Evolutionary conservation across 2,113 vertebrate species (phyloP).

Genomic region (Pavo muticus): DNA sequence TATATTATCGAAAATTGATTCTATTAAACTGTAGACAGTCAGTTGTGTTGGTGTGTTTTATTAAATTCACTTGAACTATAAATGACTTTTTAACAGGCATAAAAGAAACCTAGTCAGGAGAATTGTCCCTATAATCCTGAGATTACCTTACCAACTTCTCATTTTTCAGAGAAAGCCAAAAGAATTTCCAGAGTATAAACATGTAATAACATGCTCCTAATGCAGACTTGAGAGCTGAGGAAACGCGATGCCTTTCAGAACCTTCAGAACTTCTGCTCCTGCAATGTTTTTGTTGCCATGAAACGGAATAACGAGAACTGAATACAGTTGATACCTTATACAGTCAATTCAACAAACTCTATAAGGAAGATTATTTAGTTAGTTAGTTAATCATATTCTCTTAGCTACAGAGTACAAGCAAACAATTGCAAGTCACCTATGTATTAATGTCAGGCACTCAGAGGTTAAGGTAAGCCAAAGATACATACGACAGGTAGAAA

Average conservation of each 20-base stretch:
- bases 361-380: not conserved
- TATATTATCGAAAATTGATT: not conserved
- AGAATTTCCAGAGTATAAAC: not conserved
- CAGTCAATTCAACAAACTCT: not conserved
- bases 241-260: not conserved
- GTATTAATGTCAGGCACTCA: not conserved
- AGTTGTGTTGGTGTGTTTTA: not conserved
- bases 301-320: not conserved
- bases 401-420: not conserved
- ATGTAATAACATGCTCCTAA: not conserved
- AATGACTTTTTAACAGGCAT: not conserved
- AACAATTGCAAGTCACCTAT: not conserved
- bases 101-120: not conserved
- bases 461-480: not conserved
- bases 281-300: not conserved
- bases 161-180: not conserved
- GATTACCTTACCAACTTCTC: not conserved
- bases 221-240: not conserved
- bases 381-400: not conserved
- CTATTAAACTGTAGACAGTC: not conserved
- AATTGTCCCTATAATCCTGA: not conserved
- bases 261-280: not conserved
- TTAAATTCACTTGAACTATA: not conserved
- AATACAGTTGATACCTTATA: not conserved
- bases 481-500: not conserved